Base-by-base conservation (phyloP, 1,140 invertebrate species). In the Magallana angulata region DNA sequence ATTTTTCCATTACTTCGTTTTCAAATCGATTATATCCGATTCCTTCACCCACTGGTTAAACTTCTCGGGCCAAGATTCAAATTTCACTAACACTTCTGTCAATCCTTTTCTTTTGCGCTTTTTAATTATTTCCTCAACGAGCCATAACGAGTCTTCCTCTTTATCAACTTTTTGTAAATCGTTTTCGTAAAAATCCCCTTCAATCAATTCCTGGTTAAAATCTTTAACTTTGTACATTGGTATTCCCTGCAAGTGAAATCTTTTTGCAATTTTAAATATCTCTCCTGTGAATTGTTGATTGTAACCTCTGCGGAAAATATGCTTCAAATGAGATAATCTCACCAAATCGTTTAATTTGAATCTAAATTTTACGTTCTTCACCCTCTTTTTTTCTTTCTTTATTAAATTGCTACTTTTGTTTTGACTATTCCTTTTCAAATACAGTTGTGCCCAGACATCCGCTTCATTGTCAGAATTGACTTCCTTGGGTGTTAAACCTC, bases 161-260 rank as follows among this genome's bases (percentile, higher is more conserved):
- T 85, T 85, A 1, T 57, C 48, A 6, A 85, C 85, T 80, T 16
- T 30, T n/a, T 85, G 85, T 18, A 85, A 59, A 14, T 85, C 48
- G 16, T 24, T 76, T 12, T 83, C 56, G 36, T 87, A 84, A 84
- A 87, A 87, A 36, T 80, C 84, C 2, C 86, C 86, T 12, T 71
- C 82, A 18, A 87, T 87, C 0, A 18, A 11, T 11, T 87, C 82
- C 11, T 80, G 30, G 9, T 76, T 36, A 76, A 87, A n/a, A 87
- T 87, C 86, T 14, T 76, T 60, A 2, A 87, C 56, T 76, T 87
- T 84, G 56, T 84, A 87, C 71, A 85, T 81, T 1, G 83, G 83
- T 57, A 88, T 85, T 6, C 87, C 87, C 57, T 87, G 80, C 16
- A 57, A 1, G 4, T 58, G 57, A 59, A 83, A 57, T 57, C 82